Evolutionary conservation across 92 coral and sea anemone genomes (phyloP).

Genomic region (Zoanthus sansibaricus): DNA sequence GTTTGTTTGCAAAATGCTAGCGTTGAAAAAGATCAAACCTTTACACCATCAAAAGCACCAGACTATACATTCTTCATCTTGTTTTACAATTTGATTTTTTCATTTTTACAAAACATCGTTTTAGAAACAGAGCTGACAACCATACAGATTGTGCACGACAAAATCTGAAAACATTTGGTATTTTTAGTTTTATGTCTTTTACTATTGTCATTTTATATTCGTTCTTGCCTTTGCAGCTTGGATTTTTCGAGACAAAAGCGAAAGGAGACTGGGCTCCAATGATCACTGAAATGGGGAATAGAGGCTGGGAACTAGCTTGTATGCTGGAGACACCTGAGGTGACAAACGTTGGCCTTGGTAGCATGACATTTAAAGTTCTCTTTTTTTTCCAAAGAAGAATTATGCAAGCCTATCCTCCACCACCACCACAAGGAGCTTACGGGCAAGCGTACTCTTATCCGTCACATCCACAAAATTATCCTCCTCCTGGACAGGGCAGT

Average conservation of each 20-base stretch:
- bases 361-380: slow-evolving; percentile 86
- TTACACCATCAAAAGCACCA: too few species aligned
- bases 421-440: slow-evolving; percentile 60
- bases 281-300: slow-evolving; percentile 94
- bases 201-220: not conserved
- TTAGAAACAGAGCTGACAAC: too few species aligned
- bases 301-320: slow-evolving; percentile 99
- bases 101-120: too few species aligned
- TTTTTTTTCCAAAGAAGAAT: slow-evolving; percentile 95
- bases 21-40: too few species aligned
- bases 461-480: slow-evolving; percentile 27
- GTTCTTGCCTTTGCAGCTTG: slow-evolving; percentile 69
- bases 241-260: slow-evolving; percentile 95
- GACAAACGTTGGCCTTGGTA: slow-evolving; percentile 90
- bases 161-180: not conserved
- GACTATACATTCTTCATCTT: too few species aligned
- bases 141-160: not conserved
- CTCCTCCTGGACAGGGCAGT: slow-evolving; percentile 61
- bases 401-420: slow-evolving; percentile 67
- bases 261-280: slow-evolving; percentile 99
- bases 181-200: too few species aligned
- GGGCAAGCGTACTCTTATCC: slow-evolving; percentile 52
- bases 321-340: slow-evolving; percentile 99
- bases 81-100: too few species aligned
- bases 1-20: too few species aligned